Evolutionary conservation across 2,888 invertebrate genomes (phyloP), one percentile per base, ranked within the genome.

Genomic region (Epinotia nisella): DNA sequence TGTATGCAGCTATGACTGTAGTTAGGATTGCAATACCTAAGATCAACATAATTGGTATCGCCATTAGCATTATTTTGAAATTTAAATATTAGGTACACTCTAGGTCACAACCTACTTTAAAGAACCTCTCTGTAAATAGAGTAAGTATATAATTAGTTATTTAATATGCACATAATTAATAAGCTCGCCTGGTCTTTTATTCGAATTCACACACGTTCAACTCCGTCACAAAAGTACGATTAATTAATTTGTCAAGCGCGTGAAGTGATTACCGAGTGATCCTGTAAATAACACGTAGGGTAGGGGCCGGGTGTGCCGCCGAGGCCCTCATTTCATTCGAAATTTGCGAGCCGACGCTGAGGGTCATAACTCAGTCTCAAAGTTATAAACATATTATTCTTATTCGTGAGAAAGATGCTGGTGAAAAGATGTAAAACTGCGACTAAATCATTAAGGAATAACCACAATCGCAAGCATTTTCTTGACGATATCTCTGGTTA

Each of bases 281-380:
- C 49, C 45, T 56, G 21, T 45, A 56, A 67, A 65, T 65, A 49
- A 39, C 65, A 71, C 39, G 58, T 21, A 64, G 58, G 56, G 51
- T n/a, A n/a, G 24, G 19, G 7, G 29, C 53, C 56, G 60, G 24
- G 49, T 56, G 45, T 56, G 51, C 60, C 9, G 58, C 53, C 51
- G 59, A 70, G 74, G 76, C 78, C 79, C 77, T 79, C 81, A 83
- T 84, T 83, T 82, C 80, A 82, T 82, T 80, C 75, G 70, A 80
- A 83, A 74, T 74, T 79, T 80, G 75, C 75, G 76, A 78, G 75
- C 74, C 77, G 73, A 77, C 78, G 67, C 51, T 71, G 76, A 65
- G 41, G 65, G 70, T 70, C 58, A 81, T 83, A 83, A 85, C 81
- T 83, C 81, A 80, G 81, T 79, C 78, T 74, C 76, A 72, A 75